Conservation (phyloP, 2,888 invertebrate species). For the Asteroscopus sphinx region DNA sequence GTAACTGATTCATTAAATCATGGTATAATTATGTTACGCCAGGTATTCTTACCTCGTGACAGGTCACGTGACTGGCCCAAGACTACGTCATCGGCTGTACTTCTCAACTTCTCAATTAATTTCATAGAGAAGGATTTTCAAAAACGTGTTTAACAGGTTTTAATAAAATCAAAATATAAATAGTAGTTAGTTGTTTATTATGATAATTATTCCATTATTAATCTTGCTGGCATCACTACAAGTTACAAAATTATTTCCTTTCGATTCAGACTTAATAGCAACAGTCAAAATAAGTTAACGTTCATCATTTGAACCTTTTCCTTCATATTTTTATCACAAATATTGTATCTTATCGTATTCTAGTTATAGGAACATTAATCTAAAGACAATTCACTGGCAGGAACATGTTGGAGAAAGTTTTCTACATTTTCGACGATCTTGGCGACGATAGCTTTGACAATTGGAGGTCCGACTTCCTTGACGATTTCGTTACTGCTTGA, state of each 20-base stretch:
- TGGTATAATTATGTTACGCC: too few relatives aligned
- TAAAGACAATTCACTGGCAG: slow-evolving; percentile 57
- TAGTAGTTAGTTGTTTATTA: slow-evolving; percentile 30
- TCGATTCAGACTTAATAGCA: slow-evolving; percentile 15
- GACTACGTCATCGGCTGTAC: too few relatives aligned
- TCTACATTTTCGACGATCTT: slow-evolving; percentile 62
- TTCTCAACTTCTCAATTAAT: too few relatives aligned
- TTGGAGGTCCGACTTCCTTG: slow-evolving; percentile 68
- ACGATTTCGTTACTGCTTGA: slow-evolving; percentile 69
- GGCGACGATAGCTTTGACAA: slow-evolving; percentile 61
- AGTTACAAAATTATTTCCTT: slow-evolving; percentile 3
- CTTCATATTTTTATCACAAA: slow-evolving; percentile 7
- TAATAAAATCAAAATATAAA: not conserved
- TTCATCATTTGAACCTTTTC: not conserved
- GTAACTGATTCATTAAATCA: too few relatives aligned
- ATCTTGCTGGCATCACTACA: slow-evolving; percentile 8
- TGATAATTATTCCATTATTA: slow-evolving; percentile 13
- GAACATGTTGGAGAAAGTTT: slow-evolving; percentile 58
- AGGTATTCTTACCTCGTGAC: too few relatives aligned
- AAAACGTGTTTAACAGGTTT: too few relatives aligned
- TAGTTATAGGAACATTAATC: slow-evolving; percentile 36
- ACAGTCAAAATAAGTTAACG: slow-evolving; percentile 15
- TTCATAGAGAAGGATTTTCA: too few relatives aligned
- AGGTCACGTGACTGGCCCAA: too few relatives aligned
- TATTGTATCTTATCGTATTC: slow-evolving; percentile 10